Conservation (phyloP, 2,113 vertebrate genomes). For the Mus musculus region DNA sequence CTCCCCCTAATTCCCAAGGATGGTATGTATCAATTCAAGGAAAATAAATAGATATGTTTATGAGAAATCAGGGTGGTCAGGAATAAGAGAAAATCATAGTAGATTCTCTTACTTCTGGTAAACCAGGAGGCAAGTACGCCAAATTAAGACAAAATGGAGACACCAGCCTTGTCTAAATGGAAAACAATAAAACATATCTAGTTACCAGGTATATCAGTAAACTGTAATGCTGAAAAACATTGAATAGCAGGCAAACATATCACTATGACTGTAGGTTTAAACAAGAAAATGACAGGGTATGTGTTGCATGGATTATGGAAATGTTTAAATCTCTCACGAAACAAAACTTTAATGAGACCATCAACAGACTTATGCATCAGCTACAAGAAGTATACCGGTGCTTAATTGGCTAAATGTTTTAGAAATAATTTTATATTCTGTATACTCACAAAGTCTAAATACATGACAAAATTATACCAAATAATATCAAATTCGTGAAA, state of each 20-base stretch:
- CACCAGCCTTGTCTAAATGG: neutral
- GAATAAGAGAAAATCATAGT: too few relatives aligned
- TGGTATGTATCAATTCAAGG: neutral
- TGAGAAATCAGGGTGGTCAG: neutral
- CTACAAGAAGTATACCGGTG: neutral
- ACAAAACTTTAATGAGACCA: neutral
- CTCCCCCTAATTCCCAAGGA: neutral
- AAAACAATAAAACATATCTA: neutral
- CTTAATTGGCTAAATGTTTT: neutral
- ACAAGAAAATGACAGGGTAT: neutral
- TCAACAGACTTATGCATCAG: neutral
- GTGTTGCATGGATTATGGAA: neutral
- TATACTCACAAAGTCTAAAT: neutral
- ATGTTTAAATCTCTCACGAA: neutral
- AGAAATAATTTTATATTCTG: constrained; percentile 26
- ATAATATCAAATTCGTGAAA: neutral
- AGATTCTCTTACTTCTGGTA: neutral
- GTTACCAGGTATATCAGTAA: neutral
- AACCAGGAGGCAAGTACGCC: neutral
- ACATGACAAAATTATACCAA: neutral
- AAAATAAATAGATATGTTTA: neutral
- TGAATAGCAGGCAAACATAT: neutral
- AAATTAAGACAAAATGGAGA: neutral
- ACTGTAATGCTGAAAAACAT: neutral
- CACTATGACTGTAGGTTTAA: neutral